Base-by-base conservation (phyloP, 2,797 vertebrate genomes). In the Tauraco hartlaubi region DNA sequence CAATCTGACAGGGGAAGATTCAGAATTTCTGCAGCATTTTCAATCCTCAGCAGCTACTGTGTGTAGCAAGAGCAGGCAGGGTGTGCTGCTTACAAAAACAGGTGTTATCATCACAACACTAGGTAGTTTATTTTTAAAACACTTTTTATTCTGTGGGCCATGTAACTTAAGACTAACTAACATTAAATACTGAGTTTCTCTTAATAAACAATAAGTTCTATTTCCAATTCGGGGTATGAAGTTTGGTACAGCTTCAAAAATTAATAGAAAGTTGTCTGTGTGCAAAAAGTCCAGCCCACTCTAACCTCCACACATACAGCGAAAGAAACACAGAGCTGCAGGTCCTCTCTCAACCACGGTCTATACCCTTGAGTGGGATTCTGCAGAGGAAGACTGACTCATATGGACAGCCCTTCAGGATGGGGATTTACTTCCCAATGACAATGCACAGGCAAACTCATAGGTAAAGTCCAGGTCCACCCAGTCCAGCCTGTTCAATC, bases 261-360 rank as follows among this genome's bases (percentile, higher is more conserved):
- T 43, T 1, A 83, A 39, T 1, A n/a, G 4, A 12, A 83, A 77
- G 15, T 25, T 71, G 7, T 14, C 31, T 29, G 15, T 17, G 20
- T 31, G 69, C 44, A 78, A 35, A 11, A n/a, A 52, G 35, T 15
- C n/a, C 14, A 71, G n/a, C 22, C 43, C 6, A n/a, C 4, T 12
- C 21, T 59, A 31, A 66, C 11, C 22, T 59, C 66, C 26, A 46
- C 2, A 28, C n/a, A 35, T 3, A 37, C 21, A 61, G 46, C 25
- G 68, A 56, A 21, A 61, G 11, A 44, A 52, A 54, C 18, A 74
- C 0, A 51, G 1, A 75, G 72, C 82, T 7, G 22, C 16, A 72
- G 8, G 31, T 28, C 5, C 25, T 17, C 25, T 61, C 29, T 54
- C 51, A 66, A 62, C 20, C 0, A 0, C 10, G 5, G 16, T 44